Evolutionary conservation across 2,888 invertebrate genomes (phyloP), one percentile per base, ranked within the genome.

Genomic region (Fragum sueziense): DNA sequence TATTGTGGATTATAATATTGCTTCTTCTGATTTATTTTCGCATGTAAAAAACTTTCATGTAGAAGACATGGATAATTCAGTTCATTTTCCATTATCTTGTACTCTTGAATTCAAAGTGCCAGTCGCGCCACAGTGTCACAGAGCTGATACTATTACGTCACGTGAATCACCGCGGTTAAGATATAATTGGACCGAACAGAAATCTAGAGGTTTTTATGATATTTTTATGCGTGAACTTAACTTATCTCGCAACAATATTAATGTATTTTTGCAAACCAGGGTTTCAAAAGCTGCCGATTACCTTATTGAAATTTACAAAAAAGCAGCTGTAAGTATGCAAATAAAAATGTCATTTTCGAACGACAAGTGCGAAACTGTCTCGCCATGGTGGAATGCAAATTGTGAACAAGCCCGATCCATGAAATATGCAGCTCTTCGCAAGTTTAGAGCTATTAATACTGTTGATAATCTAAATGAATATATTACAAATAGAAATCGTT

Each of bases 1-100:
- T 34, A 20, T 70, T 17, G 70, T 70, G 6, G 70, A 70, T 31
- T 70, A 70, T 33, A 20, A 20, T 2, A 52, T 70, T 27, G 29
- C 54, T 2, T 70, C 54, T 7, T 54, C 54, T 20, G n/a, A 31
- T 29, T 54, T 54, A 33, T 70, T 70, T 31, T 2, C 14, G 2
- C 3, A 31, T n/a, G 22, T 54, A 20, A 20, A 17, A 11, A 6
- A 54, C 34, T 70, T 70, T 54, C 4, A 17, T 31, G 51, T 70
- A 22, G 54, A 17, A 1, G 34, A 52, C 2, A 17, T 14, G 2
- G 31, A 31, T 54, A 20, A 31, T 29, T 70, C 70, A 31, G 54
- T 20, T n/a, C 70, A 70, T 54, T 70, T 70, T 33, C 70, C 70
- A 17, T 22, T 70, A n/a, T n/a, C 6, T 67, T 67, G 61, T 41